A percentile compares a stretch with the other conserved stretches of the same genome.
These are phyloP conservation scores for Tenthredo amoena DNA, from an alignment of 2,888 invertebrate species.

Conservation along the genomic window DNA sequence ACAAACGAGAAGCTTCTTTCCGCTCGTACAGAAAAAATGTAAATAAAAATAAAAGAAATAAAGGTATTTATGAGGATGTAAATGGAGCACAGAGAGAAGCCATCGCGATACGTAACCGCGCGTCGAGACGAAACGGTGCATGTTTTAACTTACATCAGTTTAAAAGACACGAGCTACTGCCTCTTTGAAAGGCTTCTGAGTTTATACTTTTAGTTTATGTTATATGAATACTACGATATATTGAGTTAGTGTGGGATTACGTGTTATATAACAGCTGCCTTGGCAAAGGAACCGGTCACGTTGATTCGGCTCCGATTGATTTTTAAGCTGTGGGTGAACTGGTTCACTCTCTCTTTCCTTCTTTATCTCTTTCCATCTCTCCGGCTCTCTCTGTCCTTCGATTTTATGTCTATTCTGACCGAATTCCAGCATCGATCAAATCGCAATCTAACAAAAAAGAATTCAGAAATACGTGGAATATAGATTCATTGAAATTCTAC, in stretches of 20 bases:
- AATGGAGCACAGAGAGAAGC: constrained; percentile 10
- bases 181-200: constrained; percentile 27
- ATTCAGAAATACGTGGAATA: not conserved
- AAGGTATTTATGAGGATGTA: not conserved
- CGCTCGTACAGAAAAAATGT: not conserved
- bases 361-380: constrained; percentile 12
- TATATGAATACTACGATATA: not conserved
- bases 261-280: constrained; percentile 20
- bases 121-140: not conserved
- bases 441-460: constrained; percentile 11
- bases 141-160: constrained; percentile 27
- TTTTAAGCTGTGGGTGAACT: constrained; percentile 31
- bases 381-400: constrained; percentile 44
- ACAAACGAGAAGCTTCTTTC: not conserved
- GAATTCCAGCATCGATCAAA: constrained; percentile 37
- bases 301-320: constrained; percentile 33
- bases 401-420: constrained; percentile 51
- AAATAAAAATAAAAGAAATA: not conserved
- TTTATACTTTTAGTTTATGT: constrained; percentile 3
- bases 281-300: constrained; percentile 25
- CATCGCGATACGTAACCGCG: not conserved
- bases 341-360: not conserved
- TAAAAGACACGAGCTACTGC: constrained; percentile 24
- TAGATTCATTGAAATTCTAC: not conserved
- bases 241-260: constrained; percentile 1